Conservation (phyloP, 2,888 invertebrate genomes). For the Trissolcus brochymenae region DNA sequence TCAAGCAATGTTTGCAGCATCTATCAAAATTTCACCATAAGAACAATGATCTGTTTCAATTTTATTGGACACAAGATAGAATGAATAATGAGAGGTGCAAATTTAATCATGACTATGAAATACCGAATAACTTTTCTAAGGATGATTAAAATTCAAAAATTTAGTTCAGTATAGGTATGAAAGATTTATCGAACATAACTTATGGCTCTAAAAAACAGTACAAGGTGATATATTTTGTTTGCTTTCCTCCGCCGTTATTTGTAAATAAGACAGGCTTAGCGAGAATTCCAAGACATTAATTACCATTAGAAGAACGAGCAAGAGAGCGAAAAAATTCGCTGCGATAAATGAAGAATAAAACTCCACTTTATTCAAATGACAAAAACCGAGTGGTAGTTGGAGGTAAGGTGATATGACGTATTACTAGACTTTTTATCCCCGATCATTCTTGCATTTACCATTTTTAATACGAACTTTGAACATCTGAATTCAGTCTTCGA, state of each 20-base stretch:
- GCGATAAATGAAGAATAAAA: conserved; percentile 32
- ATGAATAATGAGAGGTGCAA: too few species aligned
- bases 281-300: conserved; percentile 30
- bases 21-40: neutral
- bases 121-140: neutral
- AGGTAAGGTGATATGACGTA: conserved; percentile 64
- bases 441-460: conserved; percentile 56
- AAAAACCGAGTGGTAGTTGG: conserved; percentile 21
- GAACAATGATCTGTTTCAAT: neutral
- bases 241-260: conserved; percentile 10
- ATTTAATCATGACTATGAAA: neutral
- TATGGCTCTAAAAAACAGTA: conserved; percentile 10
- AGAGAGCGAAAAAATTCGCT: conserved; percentile 20
- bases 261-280: conserved; percentile 21
- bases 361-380: conserved; percentile 43
- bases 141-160: too few species aligned
- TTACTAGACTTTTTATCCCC: conserved; percentile 67
- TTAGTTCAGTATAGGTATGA: neutral
- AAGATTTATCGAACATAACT: conserved; percentile 31
- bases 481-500: conserved; percentile 61
- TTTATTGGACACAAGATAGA: too few species aligned
- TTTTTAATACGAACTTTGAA: conserved; percentile 36
- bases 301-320: conserved; percentile 16
- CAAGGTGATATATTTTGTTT: conserved; percentile 10
- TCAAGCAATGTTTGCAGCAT: neutral